These are phyloP conservation scores for Sebastes taczanowskii DNA, from an alignment of 2,797 vertebrate species.

Conservation along the genomic window DNA sequence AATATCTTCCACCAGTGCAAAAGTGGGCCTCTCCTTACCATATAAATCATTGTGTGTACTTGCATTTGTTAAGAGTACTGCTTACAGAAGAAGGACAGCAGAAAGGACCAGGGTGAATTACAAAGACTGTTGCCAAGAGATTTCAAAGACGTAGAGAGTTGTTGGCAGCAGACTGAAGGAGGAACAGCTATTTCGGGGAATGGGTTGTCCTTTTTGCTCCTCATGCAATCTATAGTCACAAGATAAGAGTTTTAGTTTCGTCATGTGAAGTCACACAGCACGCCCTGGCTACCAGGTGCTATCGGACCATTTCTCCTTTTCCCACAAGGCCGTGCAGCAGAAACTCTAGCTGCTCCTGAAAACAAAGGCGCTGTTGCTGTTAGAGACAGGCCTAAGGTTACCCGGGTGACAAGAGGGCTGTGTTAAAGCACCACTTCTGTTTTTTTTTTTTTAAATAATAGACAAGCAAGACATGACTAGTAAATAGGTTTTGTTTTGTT, in stretches of 20 bases:
- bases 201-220: neutral
- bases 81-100: neutral
- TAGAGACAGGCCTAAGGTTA: conserved; percentile 67
- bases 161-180: neutral
- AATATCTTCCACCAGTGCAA: neutral
- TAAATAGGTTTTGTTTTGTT: conserved; percentile 28
- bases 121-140: conserved; percentile 28
- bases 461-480: conserved; percentile 12
- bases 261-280: conserved; percentile 19
- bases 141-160: conserved; percentile 7
- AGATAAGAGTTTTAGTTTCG: conserved; percentile 1
- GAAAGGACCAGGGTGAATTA: conserved; percentile 10
- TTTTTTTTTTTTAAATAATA: conserved; percentile 5
- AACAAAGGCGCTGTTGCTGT: conserved; percentile 78
- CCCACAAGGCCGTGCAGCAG: conserved; percentile 56
- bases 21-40: neutral
- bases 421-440: conserved; percentile 29
- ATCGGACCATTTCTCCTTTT: conserved; percentile 42
- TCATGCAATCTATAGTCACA: neutral
- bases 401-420: conserved; percentile 50
- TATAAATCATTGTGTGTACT: neutral
- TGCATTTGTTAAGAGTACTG: conserved; percentile 6
- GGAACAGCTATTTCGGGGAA: neutral
- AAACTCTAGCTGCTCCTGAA: conserved; percentile 78
- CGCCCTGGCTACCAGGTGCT: conserved; percentile 8